Evolutionary conservation across 2,888 invertebrate genomes (phyloP).

Genomic region (Noctua janthina): DNA sequence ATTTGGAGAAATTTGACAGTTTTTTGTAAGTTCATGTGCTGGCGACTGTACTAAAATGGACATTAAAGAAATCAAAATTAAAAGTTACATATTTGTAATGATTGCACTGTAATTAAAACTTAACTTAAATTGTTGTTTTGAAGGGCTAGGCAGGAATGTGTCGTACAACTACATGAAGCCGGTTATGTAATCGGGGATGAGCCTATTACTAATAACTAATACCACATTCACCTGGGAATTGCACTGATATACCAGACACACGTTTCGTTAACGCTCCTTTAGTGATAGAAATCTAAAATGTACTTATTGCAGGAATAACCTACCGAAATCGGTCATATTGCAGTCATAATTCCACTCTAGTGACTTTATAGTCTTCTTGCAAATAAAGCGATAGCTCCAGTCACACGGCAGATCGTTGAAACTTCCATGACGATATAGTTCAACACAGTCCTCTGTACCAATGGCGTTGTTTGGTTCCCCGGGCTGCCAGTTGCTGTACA

Average conservation of each 20-base stretch:
- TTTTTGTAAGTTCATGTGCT: no score
- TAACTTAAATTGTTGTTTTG: no score
- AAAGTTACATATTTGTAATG: no score
- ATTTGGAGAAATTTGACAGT: no score
- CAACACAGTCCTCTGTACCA: slow-evolving; percentile 73
- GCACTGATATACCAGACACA: background rate
- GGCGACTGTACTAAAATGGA: no score
- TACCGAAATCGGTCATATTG: slow-evolving; percentile 77
- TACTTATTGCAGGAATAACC: background rate
- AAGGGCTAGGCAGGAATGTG: no score
- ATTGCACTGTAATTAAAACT: no score
- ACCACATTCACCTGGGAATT: no score
- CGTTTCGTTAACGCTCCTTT: slow-evolving; percentile 54
- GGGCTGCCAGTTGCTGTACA: background rate
- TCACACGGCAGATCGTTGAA: slow-evolving; percentile 77
- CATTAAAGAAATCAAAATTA: no score
- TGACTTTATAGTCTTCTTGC: slow-evolving; percentile 76
- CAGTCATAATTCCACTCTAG: slow-evolving; percentile 79
- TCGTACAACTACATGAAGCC: no score
- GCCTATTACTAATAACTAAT: background rate
- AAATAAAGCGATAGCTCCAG: slow-evolving; percentile 74
- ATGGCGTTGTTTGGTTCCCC: background rate
- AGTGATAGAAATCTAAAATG: background rate
- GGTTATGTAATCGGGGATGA: no score
- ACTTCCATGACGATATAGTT: slow-evolving; percentile 66